A percentile compares a stretch with the other conserved stretches of the same genome.
These are phyloP conservation scores for Cygnus olor DNA, from an alignment of 2,797 vertebrate genomes.

Conservation along the genomic window DNA sequence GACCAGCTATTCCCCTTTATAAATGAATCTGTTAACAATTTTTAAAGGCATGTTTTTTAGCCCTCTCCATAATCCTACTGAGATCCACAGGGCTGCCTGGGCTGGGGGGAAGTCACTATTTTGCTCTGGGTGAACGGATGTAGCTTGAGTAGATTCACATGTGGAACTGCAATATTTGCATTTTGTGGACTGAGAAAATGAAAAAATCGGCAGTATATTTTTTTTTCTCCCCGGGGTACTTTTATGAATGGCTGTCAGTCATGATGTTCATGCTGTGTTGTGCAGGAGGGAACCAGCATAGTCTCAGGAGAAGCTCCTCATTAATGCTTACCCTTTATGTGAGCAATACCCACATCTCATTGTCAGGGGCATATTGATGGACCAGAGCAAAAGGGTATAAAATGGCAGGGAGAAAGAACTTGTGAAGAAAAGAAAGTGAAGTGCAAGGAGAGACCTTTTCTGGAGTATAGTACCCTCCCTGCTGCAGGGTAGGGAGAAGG, in stretches of 20 bases:
- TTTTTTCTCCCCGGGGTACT: neutral
- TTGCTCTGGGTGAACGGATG: neutral
- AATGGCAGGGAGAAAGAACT: neutral
- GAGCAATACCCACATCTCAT: neutral
- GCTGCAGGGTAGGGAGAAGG: neutral
- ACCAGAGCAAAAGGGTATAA: neutral
- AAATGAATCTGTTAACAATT: slow-evolving; percentile 40
- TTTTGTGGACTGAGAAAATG: neutral
- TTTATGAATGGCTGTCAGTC: neutral
- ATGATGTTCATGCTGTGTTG: neutral
- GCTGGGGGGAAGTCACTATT: neutral
- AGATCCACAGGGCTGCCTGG: neutral
- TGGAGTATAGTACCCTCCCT: neutral
- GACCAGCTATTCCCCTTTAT: neutral
- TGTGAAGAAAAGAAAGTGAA: neutral
- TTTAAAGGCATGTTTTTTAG: slow-evolving; percentile 16
- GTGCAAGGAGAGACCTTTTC: neutral
- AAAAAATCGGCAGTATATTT: neutral
- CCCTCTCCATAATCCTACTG: neutral
- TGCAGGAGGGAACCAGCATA: neutral
- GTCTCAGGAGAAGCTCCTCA: neutral
- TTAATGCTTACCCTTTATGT: neutral
- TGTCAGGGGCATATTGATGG: neutral
- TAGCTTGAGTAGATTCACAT: neutral
- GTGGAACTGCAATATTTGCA: neutral